Evolutionary conservation across 2,888 invertebrate species (phyloP).

Genomic region (Cremastinae sp.): DNA sequence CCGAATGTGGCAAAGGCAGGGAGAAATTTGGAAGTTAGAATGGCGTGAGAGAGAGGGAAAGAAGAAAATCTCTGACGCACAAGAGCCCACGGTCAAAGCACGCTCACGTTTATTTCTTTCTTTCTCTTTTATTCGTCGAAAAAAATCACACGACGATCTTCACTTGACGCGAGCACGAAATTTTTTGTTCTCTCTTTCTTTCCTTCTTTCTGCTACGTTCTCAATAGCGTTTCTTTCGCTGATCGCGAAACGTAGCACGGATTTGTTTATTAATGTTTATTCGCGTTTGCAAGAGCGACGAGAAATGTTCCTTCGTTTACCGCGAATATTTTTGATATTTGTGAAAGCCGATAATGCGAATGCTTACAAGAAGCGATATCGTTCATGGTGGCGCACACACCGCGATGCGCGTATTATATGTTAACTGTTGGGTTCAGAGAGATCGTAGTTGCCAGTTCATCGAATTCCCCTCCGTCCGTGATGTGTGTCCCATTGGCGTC

Average conservation of each 20-base stretch:
- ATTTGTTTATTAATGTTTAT: conserved; percentile 1
- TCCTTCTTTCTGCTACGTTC: background rate
- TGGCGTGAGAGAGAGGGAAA: conserved; percentile 4
- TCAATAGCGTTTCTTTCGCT: too few relatives aligned
- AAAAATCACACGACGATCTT: background rate
- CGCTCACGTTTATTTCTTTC: conserved; percentile 18
- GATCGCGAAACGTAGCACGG: conserved; percentile 4
- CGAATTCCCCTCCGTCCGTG: conserved; percentile 2
- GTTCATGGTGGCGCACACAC: conserved; percentile 52
- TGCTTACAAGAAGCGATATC: conserved; percentile 29
- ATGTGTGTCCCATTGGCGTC: conserved; percentile 27
- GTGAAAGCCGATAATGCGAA: conserved; percentile 14
- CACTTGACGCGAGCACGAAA: conserved; percentile 18
- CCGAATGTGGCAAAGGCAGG: background rate
- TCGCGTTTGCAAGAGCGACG: background rate
- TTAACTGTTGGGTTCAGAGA: conserved; percentile 43
- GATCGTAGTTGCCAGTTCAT: conserved; percentile 27
- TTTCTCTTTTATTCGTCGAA: background rate
- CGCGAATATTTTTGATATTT: conserved; percentile 19
- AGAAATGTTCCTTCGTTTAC: background rate
- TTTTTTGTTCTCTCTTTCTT: background rate
- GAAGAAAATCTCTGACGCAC: conserved; percentile 49
- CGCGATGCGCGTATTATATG: conserved; percentile 38
- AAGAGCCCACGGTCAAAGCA: conserved; percentile 8
- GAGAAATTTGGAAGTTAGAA: background rate